Conservation (phyloP, 2,113 vertebrate genomes). For the Coregonus clupeaformis region DNA sequence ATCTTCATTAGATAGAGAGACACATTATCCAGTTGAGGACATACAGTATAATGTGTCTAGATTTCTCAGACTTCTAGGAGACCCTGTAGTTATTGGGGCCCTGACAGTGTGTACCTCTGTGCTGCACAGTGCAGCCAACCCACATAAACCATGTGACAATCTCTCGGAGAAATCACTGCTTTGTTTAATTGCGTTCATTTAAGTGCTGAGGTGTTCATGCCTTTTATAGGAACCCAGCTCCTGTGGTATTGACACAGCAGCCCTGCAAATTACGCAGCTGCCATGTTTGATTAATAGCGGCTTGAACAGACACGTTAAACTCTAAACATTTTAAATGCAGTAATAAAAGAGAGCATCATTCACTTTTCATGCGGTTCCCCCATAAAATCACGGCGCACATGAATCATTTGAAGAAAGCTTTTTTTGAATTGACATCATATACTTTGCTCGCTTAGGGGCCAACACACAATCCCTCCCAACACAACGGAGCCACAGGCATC, state of each 20-base stretch:
- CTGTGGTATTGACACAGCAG: constrained; percentile 48
- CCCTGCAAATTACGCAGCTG: constrained; percentile 47
- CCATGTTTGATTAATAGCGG: constrained; percentile 66
- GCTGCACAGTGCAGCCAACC: not conserved
- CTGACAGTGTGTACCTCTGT: not conserved
- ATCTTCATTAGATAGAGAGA: not conserved
- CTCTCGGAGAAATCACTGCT: constrained; percentile 40
- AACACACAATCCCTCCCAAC: constrained; percentile 25
- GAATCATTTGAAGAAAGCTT: constrained; percentile 58
- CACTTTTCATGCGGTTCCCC: constrained; percentile 61
- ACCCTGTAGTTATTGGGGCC: constrained; percentile 31
- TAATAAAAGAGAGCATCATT: constrained; percentile 68
- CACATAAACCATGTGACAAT: constrained; percentile 31
- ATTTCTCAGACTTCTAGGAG: constrained; percentile 16
- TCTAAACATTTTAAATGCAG: constrained; percentile 62
- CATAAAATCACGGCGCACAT: constrained; percentile 55
- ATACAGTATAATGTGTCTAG: not conserved
- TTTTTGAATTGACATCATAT: constrained; percentile 48
- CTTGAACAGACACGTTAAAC: constrained; percentile 65
- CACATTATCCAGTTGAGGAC: not conserved
- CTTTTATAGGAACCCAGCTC: constrained; percentile 31
- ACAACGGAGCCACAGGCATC: constrained; percentile 17
- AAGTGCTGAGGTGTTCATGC: constrained; percentile 58
- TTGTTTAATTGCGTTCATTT: constrained; percentile 59
- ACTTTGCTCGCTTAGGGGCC: constrained; percentile 35